A percentile compares a stretch with the other conserved stretches of the same genome.
Conservation (phyloP, 2,113 vertebrate species). For the Lepus europaeus region DNA sequence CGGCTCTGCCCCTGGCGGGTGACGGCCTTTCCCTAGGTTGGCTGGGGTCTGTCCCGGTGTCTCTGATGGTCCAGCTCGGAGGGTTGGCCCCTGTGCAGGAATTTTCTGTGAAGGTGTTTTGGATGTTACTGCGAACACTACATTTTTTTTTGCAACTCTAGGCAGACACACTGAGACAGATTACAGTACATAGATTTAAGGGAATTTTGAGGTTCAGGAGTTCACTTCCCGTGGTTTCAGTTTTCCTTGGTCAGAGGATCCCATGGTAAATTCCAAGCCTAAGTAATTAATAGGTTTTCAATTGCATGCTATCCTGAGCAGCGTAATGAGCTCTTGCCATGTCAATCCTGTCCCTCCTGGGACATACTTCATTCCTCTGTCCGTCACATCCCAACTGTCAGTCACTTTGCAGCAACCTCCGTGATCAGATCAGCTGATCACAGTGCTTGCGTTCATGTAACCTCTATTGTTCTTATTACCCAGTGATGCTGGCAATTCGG, state of each 20-base stretch:
- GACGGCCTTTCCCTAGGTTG: background rate
- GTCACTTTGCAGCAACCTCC: background rate
- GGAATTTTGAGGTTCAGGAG: background rate
- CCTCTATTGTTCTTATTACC: background rate
- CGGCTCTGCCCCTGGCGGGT: background rate
- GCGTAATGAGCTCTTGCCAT: too few relatives aligned
- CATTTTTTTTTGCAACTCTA: slow-evolving; percentile 8
- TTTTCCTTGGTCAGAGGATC: background rate
- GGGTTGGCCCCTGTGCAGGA: background rate
- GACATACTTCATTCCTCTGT: background rate
- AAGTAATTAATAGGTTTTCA: background rate
- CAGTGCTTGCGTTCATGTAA: background rate
- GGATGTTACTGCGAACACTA: background rate
- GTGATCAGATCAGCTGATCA: background rate
- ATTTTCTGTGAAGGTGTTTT: slow-evolving; percentile 1
- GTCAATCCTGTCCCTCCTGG: too few relatives aligned
- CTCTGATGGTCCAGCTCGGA: background rate
- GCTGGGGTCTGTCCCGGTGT: background rate
- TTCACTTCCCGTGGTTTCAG: background rate
- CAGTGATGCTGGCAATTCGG: background rate
- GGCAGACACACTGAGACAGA: background rate
- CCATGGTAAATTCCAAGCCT: too few relatives aligned
- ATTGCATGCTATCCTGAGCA: too few relatives aligned
- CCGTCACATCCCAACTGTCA: background rate
- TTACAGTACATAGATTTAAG: background rate